A percentile compares a stretch with the other conserved stretches of the same genome.
Evolutionary conservation across 2,888 invertebrate genomes (phyloP).

Genomic region (Eubasilissa splendida): DNA sequence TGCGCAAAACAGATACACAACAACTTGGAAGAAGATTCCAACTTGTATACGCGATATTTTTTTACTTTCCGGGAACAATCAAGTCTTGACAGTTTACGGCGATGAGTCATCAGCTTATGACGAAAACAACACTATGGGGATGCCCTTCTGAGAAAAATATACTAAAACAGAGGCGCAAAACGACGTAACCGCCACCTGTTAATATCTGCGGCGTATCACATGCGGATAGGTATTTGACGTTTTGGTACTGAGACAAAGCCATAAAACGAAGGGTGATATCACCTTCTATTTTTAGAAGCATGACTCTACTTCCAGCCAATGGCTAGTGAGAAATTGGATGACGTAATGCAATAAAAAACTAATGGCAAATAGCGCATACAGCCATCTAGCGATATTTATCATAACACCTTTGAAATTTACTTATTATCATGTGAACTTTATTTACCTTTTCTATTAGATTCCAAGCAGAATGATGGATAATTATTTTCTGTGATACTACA

Average conservation of each 20-base stretch:
- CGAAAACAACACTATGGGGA: constrained; percentile 52
- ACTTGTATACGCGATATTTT: constrained; percentile 41
- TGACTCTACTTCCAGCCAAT: constrained; percentile 70
- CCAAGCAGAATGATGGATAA: not conserved
- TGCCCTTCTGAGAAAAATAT: constrained; percentile 56
- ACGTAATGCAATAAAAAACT: constrained; percentile 39
- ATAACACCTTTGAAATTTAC: constrained; percentile 22
- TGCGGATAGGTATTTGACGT: constrained; percentile 36
- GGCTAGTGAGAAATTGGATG: constrained; percentile 48
- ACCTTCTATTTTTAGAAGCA: constrained; percentile 63
- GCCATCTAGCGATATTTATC: constrained; percentile 38
- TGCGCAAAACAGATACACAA: constrained; percentile 26
- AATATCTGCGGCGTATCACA: not conserved
- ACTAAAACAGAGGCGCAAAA: constrained; percentile 12
- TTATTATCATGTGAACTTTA: not conserved
- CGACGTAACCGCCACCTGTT: constrained; percentile 40
- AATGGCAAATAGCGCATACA: constrained; percentile 7
- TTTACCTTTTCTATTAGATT: constrained; percentile 15
- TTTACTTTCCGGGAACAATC: constrained; percentile 40
- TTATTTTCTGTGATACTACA: too few species aligned
- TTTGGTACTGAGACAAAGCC: constrained; percentile 32
- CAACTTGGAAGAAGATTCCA: not conserved
- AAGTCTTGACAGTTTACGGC: constrained; percentile 38
- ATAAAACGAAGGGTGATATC: constrained; percentile 68
- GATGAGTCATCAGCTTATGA: constrained; percentile 53